These are phyloP conservation scores for Tapirus terrestris DNA, from an alignment of 2,113 vertebrate species.

Conservation along the genomic window DNA sequence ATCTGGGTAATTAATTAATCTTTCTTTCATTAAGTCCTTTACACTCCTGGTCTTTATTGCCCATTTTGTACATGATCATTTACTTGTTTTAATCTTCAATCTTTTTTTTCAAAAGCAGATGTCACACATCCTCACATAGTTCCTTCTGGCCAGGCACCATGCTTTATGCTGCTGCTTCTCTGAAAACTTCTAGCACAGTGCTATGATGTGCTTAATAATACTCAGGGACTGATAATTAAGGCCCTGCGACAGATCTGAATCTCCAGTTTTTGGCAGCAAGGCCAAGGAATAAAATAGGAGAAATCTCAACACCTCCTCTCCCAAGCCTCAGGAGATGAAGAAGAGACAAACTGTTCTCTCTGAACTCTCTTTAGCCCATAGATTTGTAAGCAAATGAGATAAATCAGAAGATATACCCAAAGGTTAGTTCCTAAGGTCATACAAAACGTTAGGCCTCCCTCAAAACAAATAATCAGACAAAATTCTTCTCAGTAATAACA, in stretches of 20 bases:
- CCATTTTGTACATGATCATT: neutral
- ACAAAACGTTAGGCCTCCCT: neutral
- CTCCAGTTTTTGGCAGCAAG: neutral
- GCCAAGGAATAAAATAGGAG: neutral
- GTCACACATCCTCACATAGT: neutral
- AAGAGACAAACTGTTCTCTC: conserved; percentile 46
- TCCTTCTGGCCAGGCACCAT: neutral
- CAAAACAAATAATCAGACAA: conserved; percentile 14
- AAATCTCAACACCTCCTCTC: neutral
- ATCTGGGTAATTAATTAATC: neutral
- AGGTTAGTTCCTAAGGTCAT: neutral
- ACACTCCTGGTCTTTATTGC: neutral
- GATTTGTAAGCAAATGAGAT: conserved; percentile 60
- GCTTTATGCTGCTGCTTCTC: neutral
- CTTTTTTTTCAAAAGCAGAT: neutral
- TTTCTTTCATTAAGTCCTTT: neutral
- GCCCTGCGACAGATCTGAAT: neutral
- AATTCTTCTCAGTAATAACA: neutral
- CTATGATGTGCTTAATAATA: neutral
- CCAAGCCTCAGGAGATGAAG: neutral
- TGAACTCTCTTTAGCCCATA: conserved; percentile 28
- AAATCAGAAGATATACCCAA: neutral
- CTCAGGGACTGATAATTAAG: neutral
- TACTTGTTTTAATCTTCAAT: neutral
- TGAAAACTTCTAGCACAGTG: neutral